Base-by-base conservation (phyloP, 2,888 invertebrate species). In the Myopa tessellatipennis region DNA sequence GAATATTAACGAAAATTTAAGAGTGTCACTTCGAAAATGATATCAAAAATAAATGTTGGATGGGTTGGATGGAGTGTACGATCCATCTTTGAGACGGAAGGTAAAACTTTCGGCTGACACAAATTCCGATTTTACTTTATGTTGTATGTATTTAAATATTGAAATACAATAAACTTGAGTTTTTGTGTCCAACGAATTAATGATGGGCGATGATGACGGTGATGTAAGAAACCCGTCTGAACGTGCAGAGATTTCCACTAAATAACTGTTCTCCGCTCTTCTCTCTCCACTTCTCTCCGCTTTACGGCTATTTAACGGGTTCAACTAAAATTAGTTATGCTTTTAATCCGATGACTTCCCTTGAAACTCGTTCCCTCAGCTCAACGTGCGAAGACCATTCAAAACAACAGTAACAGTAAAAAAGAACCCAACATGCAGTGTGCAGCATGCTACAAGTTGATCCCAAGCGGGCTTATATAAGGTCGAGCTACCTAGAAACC, bases 401-500 rank as follows among this genome's bases (percentile, higher is more conserved):
- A 45, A 45, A 45, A 6, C 45, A 45, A 8, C 45, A n/a, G 34
- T 14, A 14, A 34, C 10, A 7, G 50, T 34, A 55, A 55, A 16
- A 16, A 55, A 70, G 14, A 70, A 50, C 38, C 8, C 45, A 40
- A 69, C 38, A 8, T 18, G 38, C 18, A 26, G 26, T 26, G 26
- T 69, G 4, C 5, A 52, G 36, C 26, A 69, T 34, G 16, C 12
- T 4, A 38, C 16, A 65, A 55, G n/a, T 55, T n/a, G n/a, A 55
- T 14, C 65, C 4, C 38, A 65, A 36, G 5, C 65, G 8, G 38
- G 38, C 36, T 65, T 65, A 36, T 38, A 65, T 65, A 38, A 65
- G 65, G 65, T 70, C 55, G 55, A 55, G 34, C 70, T 70, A 70
- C 70, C 70, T 55, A 70, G 4, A 55, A 55, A 70, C 55, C 52